phyloP scores from a whole-genome alignment of 2,797 vertebrate species.

The Lepus townsendii region DNA sequence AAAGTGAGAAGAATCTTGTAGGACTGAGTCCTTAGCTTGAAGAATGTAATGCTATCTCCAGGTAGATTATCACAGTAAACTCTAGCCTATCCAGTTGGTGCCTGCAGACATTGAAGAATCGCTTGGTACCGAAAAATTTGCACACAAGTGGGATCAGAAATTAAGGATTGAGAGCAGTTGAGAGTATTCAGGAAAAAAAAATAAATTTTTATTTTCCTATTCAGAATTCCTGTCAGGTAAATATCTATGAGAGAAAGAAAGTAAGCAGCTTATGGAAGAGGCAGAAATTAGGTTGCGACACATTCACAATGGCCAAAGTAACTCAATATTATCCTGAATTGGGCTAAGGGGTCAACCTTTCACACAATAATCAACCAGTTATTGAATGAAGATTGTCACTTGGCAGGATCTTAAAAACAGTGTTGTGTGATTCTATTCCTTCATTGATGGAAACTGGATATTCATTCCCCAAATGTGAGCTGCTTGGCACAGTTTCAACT shows the following conservation, averaged over 20 bases:
- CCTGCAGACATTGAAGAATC: background rate
- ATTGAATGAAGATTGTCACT: background rate
- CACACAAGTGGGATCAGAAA: background rate
- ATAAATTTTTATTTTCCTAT: background rate
- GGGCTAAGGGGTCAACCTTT: background rate
- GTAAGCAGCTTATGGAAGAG: fast-evolving
- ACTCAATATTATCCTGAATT: background rate
- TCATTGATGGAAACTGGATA: background rate
- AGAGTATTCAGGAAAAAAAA: background rate
- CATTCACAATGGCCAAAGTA: background rate
- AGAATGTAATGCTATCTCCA: background rate
- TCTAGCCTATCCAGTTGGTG: fast-evolving
- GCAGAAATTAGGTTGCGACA: background rate
- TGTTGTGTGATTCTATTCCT: background rate
- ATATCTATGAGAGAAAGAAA: background rate
- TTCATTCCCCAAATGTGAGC: background rate
- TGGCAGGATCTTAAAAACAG: background rate
- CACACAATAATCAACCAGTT: background rate
- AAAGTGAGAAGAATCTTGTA: background rate
- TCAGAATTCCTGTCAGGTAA: background rate
- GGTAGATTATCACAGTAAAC: background rate
- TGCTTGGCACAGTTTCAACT: background rate
- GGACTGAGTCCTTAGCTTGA: background rate
- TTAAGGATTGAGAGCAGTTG: background rate
- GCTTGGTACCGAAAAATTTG: too few species aligned